Evolutionary conservation across 2,797 vertebrate species (phyloP).

Genomic region (Columba guinea): DNA sequence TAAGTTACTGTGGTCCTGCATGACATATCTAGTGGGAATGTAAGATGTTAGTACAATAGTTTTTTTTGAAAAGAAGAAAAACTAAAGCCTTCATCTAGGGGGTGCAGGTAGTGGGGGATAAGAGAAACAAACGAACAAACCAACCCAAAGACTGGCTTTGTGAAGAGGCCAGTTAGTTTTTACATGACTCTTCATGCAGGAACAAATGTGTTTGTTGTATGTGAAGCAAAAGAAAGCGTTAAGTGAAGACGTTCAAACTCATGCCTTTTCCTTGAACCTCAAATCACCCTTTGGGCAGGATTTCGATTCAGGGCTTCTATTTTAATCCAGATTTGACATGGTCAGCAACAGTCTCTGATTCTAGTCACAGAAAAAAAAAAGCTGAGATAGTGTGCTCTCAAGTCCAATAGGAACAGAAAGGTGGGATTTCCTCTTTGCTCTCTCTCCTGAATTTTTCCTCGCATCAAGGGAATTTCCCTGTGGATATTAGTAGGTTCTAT

Average conservation of each 20-base stretch:
- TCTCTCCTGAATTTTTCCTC: neutral
- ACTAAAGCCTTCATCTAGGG: neutral
- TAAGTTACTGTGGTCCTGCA: neutral
- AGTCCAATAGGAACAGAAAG: neutral
- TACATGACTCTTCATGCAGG: constrained; percentile 1
- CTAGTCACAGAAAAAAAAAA: neutral
- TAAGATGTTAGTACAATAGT: neutral
- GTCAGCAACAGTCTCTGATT: neutral
- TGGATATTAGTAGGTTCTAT: neutral
- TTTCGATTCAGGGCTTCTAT: neutral
- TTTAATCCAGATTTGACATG: neutral
- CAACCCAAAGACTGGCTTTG: constrained; percentile 8
- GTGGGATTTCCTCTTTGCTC: neutral
- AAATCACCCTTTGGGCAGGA: neutral
- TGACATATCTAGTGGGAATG: neutral
- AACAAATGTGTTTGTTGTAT: neutral
- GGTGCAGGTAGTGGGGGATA: neutral
- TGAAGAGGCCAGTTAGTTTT: neutral
- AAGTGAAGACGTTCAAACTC: neutral
- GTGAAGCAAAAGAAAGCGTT: neutral
- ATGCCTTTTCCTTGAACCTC: neutral
- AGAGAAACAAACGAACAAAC: neutral
- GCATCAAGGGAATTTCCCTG: neutral
- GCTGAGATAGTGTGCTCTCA: neutral
- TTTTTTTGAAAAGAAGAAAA: neutral